Base-by-base conservation (phyloP, 2,797 vertebrate genomes). In the Enteromius unitaeniatus region DNA sequence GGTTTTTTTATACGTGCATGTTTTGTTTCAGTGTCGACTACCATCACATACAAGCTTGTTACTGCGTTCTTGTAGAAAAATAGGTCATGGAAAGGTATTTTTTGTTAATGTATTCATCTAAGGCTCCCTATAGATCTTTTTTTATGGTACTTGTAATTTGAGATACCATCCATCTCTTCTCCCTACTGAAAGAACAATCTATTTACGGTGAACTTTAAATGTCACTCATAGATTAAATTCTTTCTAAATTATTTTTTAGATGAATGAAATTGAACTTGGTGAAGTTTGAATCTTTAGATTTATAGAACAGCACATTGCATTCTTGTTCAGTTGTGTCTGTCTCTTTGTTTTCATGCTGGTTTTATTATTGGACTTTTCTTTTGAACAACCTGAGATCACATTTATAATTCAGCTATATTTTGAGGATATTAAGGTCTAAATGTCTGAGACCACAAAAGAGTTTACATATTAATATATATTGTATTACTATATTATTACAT, bases 341-440 rank as follows among this genome's bases (percentile, higher is more conserved):
- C 28, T 37, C 60, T 8, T 31, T 80, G 62, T 34, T 79, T 34
- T 83, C 19, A 79, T 53, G n/a, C 78, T 51, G 31, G 23, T 23
- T 55, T 45, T 67, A 51, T 72, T 31, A 26, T 49, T 85, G 21
- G 6, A 69, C 64, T 89, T 69, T 81, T 72, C 40, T 60, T 86
- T 90, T 90, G 92, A 93, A 91, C 90, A 93, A 87, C 90, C 91
- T 79, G 90, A 91, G 91, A 83, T 76, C 47, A 67, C 31, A 64
- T 45, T 49, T 47, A 55, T 72, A 72, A 19, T 55, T 58, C 0
- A 49, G 42, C n/a, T 13, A 13, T 73, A n/a, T 15, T 60, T 9
- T 40, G 3, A 76, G 40, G 55, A 42, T 26, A 53, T 79, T 68
- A 47, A 3, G 31, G 21, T 65, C 1, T 3, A 15, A 65, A 47